phyloP scores from a whole-genome alignment of 23 tunicate genomes.

The Diplosoma virens region DNA sequence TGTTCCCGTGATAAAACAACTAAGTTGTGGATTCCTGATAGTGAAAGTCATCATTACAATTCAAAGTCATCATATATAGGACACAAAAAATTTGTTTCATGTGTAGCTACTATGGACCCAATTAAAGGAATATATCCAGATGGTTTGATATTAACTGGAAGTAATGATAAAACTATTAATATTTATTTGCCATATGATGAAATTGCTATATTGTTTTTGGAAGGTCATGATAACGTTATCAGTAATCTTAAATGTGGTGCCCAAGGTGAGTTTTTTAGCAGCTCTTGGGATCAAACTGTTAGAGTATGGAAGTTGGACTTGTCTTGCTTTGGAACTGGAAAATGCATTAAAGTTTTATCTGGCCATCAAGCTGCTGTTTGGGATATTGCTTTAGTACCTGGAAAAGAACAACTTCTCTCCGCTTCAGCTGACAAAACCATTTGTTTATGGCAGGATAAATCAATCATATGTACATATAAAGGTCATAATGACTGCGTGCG shows the following conservation, averaged over 20 bases:
- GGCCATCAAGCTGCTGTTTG: conserved; percentile 80
- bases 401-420: conserved; percentile 35
- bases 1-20: conserved; percentile 68
- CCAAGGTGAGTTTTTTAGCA: conserved; percentile 39
- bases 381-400: conserved; percentile 50
- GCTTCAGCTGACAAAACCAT: conserved; percentile 80
- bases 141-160: conserved; percentile 73
- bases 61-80: conserved; percentile 31
- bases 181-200: conserved; percentile 21
- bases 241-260: conserved; percentile 30
- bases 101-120: conserved; percentile 43
- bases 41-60: conserved; percentile 18
- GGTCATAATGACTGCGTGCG: conserved; percentile 83
- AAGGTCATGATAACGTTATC: conserved; percentile 49
- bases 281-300: conserved; percentile 89
- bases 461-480: neutral
- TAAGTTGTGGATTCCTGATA: conserved; percentile 48
- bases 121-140: conserved; percentile 49
- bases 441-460: conserved; percentile 42
- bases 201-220: conserved; percentile 27
- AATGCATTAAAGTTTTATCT: conserved; percentile 18
- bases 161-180: conserved; percentile 60
- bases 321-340: neutral
- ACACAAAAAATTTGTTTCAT: conserved; percentile 78
- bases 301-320: conserved; percentile 45